These are phyloP conservation scores for Ametastegia equiseti DNA, from an alignment of 2,888 invertebrate genomes.

Conservation along the genomic window DNA sequence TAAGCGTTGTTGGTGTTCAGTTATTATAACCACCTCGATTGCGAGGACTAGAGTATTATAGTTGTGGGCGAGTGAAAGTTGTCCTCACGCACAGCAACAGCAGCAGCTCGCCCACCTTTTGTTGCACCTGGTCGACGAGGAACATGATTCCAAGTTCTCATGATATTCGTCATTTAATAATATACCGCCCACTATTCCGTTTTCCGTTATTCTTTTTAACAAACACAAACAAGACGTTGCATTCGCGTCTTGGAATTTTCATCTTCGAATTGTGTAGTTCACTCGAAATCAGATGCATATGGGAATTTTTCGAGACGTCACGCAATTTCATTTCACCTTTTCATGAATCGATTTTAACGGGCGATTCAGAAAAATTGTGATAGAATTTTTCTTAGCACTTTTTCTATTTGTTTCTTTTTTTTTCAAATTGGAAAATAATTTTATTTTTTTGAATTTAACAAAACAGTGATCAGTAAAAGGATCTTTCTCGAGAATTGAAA, in stretches of 20 bases:
- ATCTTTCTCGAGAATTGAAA: too few species aligned
- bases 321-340: too few species aligned
- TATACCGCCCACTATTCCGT: constrained; percentile 21
- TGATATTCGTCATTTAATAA: constrained; percentile 30
- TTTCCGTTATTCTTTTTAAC: not conserved
- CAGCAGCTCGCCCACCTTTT: constrained; percentile 36
- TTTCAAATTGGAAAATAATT: too few species aligned
- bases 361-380: too few species aligned
- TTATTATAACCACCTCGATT: constrained; percentile 12
- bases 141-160: constrained; percentile 37
- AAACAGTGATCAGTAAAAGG: too few species aligned
- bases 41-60: constrained; percentile 49
- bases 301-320: too few species aligned
- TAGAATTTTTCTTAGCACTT: too few species aligned
- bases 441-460: too few species aligned
- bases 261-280: too few species aligned
- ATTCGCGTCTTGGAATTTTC: not conserved
- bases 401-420: too few species aligned
- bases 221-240: not conserved
- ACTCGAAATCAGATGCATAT: too few species aligned
- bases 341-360: too few species aligned
- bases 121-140: constrained; percentile 38
- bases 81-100: constrained; percentile 62
- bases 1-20: constrained; percentile 15
- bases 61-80: constrained; percentile 73